Base-by-base conservation (phyloP, 2,888 invertebrate genomes). In the Drosophila niveifrons region DNA sequence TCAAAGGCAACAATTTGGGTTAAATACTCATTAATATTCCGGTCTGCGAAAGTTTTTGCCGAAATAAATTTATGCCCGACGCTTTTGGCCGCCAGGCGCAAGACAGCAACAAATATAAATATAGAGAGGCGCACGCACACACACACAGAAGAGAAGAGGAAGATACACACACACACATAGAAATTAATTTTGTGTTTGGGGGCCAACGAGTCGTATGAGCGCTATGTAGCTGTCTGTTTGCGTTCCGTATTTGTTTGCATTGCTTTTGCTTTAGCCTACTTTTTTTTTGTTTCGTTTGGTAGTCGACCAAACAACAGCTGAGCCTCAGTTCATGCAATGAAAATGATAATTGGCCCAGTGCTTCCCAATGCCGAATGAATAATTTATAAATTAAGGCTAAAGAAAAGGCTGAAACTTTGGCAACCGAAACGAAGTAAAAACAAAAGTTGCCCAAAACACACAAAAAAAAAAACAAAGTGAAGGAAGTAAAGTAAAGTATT, bases 301-400 rank as follows among this genome's bases (percentile, higher is more conserved):
- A 41, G 59, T 17, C 9, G 43, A 52, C 15, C 15, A 46, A 61
- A 43, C 13, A 18, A 31, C 31, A 48, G 10, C 62, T 8, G 46
- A 74, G 58, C 34, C 65, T 64, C n/a, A 39, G 65, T 39, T 46
- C 71, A 53, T 68, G 73, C 74, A 72, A 86, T 76, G 81, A 73
- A 89, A 90, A 90, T 90, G 85, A 89, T 90, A 90, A 90, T 90
- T 90, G 90, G 83, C 78, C 73, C 67, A 83, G 81, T 80, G 86
- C 69, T 79, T 74, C 73, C 63, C 55, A 6, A 23, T 23, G 68
- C 65, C 75, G 77, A 84, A 89, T 91, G 89, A 90, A 90, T 90
- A 83, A 90, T 91, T 90, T 90, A 90, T 90, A 83, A 82, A 80
- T 90, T 77, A 80, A 82, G 80, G 80, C 74, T 63, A 73, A 72